A percentile compares a stretch with the other conserved stretches of the same genome.
phyloP scores from a whole-genome alignment of 2,113 vertebrate species.

The Prunella himalayana region DNA sequence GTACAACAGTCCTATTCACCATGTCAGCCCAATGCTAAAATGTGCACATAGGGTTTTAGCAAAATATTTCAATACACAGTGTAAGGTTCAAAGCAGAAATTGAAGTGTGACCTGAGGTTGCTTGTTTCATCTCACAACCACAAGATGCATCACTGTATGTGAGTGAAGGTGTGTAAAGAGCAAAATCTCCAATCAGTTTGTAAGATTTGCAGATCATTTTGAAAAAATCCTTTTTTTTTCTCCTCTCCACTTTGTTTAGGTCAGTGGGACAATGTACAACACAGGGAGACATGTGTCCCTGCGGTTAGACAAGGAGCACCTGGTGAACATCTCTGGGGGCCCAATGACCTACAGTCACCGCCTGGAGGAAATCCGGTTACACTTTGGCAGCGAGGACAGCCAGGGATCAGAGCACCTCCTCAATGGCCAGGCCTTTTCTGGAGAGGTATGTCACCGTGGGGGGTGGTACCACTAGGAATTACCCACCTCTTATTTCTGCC shows the following conservation, averaged over 20 bases:
- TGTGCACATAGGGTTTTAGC: neutral
- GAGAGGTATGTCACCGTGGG: slow-evolving; percentile 79
- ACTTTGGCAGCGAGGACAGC: slow-evolving; percentile 95
- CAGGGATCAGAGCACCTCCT: slow-evolving; percentile 97
- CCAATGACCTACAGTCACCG: slow-evolving; percentile 98
- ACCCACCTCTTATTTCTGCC: neutral
- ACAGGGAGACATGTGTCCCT: slow-evolving; percentile 96
- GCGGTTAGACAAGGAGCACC: slow-evolving; percentile 93
- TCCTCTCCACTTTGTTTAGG: slow-evolving; percentile 66
- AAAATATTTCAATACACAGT: slow-evolving; percentile 26
- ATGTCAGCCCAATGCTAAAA: neutral
- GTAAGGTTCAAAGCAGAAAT: neutral
- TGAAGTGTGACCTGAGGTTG: neutral
- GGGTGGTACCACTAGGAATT: neutral
- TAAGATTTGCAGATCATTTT: neutral
- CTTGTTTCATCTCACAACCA: neutral
- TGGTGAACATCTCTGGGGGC: slow-evolving; percentile 97
- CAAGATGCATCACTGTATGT: rapidly evolving
- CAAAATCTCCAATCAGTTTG: neutral
- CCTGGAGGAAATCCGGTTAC: slow-evolving; percentile 94
- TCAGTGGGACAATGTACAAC: slow-evolving; percentile 98
- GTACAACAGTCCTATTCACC: neutral
- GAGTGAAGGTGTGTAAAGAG: neutral
- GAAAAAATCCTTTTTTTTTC: neutral
- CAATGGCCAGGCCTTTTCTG: slow-evolving; percentile 96